Conservation (phyloP, 2,888 invertebrate species). For the Leistus spinibarbis region DNA sequence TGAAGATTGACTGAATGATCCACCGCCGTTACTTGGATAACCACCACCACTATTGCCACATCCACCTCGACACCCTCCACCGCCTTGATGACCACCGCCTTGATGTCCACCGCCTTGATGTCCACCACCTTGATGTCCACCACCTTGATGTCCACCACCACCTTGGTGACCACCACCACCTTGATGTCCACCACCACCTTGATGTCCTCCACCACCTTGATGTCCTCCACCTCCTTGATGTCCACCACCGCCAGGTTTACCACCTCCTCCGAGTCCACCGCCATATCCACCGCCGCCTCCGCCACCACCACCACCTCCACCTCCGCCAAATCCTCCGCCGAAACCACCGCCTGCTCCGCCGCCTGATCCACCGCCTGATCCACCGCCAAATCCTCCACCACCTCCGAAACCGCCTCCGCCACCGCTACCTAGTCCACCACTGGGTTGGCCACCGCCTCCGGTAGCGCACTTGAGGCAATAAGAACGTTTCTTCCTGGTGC, state of each 20-base stretch:
- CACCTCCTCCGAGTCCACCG: conserved; percentile 5
- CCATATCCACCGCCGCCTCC: conserved; percentile 10
- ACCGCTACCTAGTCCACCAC: conserved; percentile 12
- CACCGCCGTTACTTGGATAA: not conserved
- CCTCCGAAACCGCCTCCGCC: conserved; percentile 25
- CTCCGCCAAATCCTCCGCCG: not conserved
- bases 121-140: not conserved
- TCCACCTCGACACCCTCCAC: not conserved
- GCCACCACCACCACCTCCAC: conserved; percentile 3
- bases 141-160: not conserved
- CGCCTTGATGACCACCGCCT: conserved; percentile 2
- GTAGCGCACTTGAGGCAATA: conserved; percentile 27
- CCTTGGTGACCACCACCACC: conserved; percentile 44
- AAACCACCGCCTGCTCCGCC: not conserved
- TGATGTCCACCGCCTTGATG: not conserved
- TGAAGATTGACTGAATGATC: conserved; percentile 10
- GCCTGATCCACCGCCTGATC: conserved; percentile 5
- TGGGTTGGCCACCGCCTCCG: conserved; percentile 14
- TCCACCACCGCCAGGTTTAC: conserved; percentile 28
- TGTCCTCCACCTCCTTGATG: conserved; percentile 43
- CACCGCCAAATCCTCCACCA: conserved; percentile 23
- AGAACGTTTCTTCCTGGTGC: conserved; percentile 15
- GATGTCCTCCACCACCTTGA: conserved; percentile 29
- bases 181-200: conserved; percentile 43
- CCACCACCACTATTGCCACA: not conserved